Evolutionary conservation across 2,888 invertebrate species (phyloP), one percentile per base, ranked within the genome.

Genomic region (Ernsta delagoae): DNA sequence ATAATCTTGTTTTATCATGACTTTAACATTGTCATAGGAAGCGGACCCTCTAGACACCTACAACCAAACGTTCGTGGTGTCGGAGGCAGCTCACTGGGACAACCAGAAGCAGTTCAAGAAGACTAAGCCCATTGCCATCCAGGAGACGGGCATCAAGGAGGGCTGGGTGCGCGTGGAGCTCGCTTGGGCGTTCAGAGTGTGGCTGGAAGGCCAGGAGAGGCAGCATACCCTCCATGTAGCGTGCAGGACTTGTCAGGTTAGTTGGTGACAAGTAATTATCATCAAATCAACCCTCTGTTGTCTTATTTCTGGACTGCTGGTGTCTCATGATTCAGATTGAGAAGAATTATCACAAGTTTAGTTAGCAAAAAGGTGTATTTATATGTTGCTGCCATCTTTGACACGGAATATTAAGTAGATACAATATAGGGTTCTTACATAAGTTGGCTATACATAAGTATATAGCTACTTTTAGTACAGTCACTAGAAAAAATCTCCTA

Each of bases 81-180:
- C 96, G 0, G 97, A 97, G 83, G 95, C 97, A 11, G 96, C 96
- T 7, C 96, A 96, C 80, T 96, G 96, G 96, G 95, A 95, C 86
- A 94, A 94, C 75, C 90, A 91, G 75, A 95, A 95, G 79, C 96
- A 96, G 87, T 95, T 96, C 79, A 96, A 96, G 80, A 96, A 96
- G 87, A 96, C 96, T n/a, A 96, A 96, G 75, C 96, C 96, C 0
- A 96, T 97, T 72, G 97, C 97, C 31, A 97, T 97, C 75, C 95
- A 96, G 80, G 96, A 96, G 84, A 96, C 96, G n/a, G 95, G 95
- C 76, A 94, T 95, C 45, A 94, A 94, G 80, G 97, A 96, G 80
- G 97, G 97, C 24, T 97, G 97, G 97, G 95, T 97, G 74, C 95
- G 96, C 76, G 95, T 97, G 65, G 96, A 97, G 79, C 95, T 97